Evolutionary conservation across 2,888 invertebrate species (phyloP).

Genomic region (Pteria penguin): DNA sequence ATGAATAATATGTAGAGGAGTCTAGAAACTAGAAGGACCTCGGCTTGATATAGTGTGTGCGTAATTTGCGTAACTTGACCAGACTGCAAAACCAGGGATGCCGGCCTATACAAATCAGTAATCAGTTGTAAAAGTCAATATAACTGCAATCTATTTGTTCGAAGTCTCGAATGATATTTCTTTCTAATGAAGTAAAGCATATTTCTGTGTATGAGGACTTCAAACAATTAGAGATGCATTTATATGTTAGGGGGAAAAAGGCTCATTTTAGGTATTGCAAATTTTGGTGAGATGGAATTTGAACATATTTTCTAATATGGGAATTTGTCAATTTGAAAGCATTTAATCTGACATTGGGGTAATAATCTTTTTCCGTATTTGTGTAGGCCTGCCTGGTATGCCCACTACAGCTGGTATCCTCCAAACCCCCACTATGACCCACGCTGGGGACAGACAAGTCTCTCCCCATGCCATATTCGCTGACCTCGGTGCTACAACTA

Average conservation of each 20-base stretch:
- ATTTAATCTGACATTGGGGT: no score
- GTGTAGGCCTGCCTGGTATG: constrained; percentile 81
- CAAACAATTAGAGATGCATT: no score
- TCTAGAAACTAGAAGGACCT: no score
- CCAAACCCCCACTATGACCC: constrained; percentile 60
- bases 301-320: no score
- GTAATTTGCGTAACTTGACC: constrained; percentile 25
- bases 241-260: no score
- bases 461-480: constrained; percentile 79
- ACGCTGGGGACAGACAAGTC: constrained; percentile 81
- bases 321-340: no score
- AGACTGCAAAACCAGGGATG: constrained; percentile 52
- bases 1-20: no score
- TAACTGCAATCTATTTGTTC: no score
- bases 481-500: constrained; percentile 64
- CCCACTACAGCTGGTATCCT: constrained; percentile 55
- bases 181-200: no score
- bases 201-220: no score
- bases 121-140: no score
- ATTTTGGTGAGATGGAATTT: neutral
- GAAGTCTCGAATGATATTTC: no score
- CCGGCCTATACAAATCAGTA: constrained; percentile 30
- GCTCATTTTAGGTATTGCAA: neutral
- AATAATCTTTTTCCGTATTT: constrained; percentile 19
- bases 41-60: constrained; percentile 32